Percentiles rank a stretch among this genome's conserved stretches.
Conservation (phyloP, 2,113 vertebrate genomes). For the Orientallactaga bullata region DNA sequence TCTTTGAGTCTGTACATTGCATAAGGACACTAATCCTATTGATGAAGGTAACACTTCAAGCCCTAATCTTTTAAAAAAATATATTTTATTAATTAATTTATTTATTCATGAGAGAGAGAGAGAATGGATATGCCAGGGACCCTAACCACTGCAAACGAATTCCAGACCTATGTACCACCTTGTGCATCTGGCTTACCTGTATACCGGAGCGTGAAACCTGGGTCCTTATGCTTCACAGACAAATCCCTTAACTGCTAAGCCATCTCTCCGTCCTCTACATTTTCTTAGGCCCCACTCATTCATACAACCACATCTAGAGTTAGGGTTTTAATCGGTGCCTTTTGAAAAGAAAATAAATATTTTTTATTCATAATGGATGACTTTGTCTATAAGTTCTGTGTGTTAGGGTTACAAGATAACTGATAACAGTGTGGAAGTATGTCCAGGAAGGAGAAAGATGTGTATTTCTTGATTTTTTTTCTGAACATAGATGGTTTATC, state of each 20-base stretch:
- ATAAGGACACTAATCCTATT: background rate
- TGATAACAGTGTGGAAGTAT: background rate
- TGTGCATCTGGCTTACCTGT: no score
- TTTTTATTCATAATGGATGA: background rate
- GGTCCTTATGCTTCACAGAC: no score
- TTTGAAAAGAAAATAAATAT: background rate
- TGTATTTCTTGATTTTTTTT: background rate
- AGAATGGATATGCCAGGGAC: no score
- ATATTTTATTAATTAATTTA: no score
- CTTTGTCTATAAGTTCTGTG: background rate
- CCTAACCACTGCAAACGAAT: no score
- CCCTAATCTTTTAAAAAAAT: background rate
- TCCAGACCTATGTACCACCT: no score
- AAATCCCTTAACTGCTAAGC: no score
- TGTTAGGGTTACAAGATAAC: background rate
- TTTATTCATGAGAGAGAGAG: no score
- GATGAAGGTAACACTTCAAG: accelerated
- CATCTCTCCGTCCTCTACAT: no score
- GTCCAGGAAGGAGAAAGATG: background rate
- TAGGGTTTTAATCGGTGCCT: background rate
- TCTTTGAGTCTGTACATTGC: background rate
- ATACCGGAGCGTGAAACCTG: no score
- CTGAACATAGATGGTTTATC: background rate
- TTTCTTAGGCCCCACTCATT: background rate
- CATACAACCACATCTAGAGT: background rate